Conservation (phyloP, 2,113 vertebrate genomes). For the Himantopus leucocephalus region DNA sequence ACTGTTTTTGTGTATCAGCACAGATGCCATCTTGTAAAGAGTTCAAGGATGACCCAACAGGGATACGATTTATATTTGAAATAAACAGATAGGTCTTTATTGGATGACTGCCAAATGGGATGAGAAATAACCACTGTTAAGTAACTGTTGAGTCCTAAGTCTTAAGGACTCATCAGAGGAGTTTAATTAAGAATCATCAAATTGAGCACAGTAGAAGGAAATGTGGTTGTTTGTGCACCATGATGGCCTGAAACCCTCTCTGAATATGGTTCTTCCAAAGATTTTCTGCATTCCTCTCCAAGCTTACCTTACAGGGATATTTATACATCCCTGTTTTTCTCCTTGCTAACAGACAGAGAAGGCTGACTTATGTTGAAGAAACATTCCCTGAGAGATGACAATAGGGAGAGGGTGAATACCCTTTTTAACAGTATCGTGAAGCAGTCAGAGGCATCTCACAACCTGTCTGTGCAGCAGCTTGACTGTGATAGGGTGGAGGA, state of each 20-base stretch:
- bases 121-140: background rate
- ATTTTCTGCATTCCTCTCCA: background rate
- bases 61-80: background rate
- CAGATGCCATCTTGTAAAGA: background rate
- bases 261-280: background rate
- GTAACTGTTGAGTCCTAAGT: background rate
- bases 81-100: background rate
- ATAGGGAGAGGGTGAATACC: background rate
- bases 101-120: background rate
- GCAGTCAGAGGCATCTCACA: background rate
- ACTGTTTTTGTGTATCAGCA: background rate
- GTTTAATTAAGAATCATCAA: background rate
- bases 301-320: background rate
- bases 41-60: background rate
- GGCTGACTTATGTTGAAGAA: background rate
- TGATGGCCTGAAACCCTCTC: background rate
- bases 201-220: background rate
- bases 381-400: background rate
- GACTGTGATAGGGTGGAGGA: background rate
- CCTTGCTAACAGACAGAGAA: background rate
- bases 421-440: background rate
- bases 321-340: background rate
- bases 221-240: background rate
- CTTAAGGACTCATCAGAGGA: background rate
- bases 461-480: background rate